Evolutionary conservation across 64 coral and sea anemone species (phyloP).

Genomic region (Montipora efflorescens): DNA sequence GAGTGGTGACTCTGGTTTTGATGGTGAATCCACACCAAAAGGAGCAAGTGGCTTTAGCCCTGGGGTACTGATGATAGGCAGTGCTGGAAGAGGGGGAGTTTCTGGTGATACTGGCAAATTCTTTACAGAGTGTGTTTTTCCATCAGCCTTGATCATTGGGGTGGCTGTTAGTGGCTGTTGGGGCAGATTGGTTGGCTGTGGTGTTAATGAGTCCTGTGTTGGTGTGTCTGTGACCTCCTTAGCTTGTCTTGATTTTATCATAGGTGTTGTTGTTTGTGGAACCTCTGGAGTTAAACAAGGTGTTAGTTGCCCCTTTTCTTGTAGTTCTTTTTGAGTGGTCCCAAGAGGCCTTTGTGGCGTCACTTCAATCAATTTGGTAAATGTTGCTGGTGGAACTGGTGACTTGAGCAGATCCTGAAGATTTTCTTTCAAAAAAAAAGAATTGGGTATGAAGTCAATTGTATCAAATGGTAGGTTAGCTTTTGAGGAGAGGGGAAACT

Average conservation of each 20-base stretch:
- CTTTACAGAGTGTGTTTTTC: neutral
- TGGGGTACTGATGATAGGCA: constrained; percentile 80
- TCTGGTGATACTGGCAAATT: constrained; percentile 1
- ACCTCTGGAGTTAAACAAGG: constrained; percentile 44
- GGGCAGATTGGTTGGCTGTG: constrained; percentile 44
- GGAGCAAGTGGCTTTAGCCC: constrained; percentile 58
- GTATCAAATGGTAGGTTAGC: no score
- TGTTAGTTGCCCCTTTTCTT: neutral
- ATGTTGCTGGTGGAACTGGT: constrained; percentile 78
- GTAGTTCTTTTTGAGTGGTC: neutral
- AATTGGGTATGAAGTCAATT: neutral
- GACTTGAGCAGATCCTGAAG: constrained; percentile 55
- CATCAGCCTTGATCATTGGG: constrained; percentile 75
- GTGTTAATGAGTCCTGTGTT: neutral
- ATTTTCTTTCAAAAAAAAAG: neutral
- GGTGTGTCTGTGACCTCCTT: constrained; percentile 11
- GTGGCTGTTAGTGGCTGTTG: constrained; percentile 74
- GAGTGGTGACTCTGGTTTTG: neutral
- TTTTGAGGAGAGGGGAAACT: no score
- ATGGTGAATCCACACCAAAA: neutral
- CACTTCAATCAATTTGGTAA: constrained; percentile 81
- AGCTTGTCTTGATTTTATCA: constrained; percentile 27
- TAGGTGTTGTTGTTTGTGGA: constrained; percentile 74
- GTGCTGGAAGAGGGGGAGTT: constrained; percentile 56
- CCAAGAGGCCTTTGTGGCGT: constrained; percentile 34